Evolutionary conservation across 2,888 invertebrate species (phyloP).

Genomic region (Graphium colonna): DNA sequence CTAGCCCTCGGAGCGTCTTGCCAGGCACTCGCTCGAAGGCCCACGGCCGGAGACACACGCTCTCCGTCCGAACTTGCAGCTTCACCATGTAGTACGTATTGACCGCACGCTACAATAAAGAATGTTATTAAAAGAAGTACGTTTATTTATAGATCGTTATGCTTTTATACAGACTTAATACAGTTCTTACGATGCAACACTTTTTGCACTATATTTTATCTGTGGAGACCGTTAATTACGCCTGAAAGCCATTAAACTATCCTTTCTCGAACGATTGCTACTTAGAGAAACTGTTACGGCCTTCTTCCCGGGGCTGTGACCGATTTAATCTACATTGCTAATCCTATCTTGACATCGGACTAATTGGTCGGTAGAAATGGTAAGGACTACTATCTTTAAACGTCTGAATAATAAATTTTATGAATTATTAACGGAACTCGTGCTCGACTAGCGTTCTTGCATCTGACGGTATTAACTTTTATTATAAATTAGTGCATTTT

Average conservation of each 20-base stretch:
- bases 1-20: slow-evolving; percentile 93
- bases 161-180: slow-evolving; percentile 32
- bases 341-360: slow-evolving; percentile 55
- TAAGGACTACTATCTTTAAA: slow-evolving; percentile 34
- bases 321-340: slow-evolving; percentile 70
- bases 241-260: slow-evolving; percentile 50
- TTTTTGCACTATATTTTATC: slow-evolving; percentile 40
- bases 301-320: slow-evolving; percentile 40
- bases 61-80: slow-evolving; percentile 92
- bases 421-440: slow-evolving; percentile 42
- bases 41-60: slow-evolving; percentile 95
- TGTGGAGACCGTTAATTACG: slow-evolving; percentile 46
- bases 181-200: slow-evolving; percentile 34
- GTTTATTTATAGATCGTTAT: slow-evolving; percentile 23
- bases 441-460: slow-evolving; percentile 1
- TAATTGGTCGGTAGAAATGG: slow-evolving; percentile 58
- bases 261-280: slow-evolving; percentile 42
- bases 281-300: slow-evolving; percentile 28
- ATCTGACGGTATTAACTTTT: not conserved
- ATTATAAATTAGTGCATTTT: not conserved
- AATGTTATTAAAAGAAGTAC: slow-evolving; percentile 3
- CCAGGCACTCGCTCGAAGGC: slow-evolving; percentile 96
- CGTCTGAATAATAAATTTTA: slow-evolving; percentile 47
- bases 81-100: slow-evolving; percentile 98
- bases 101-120: slow-evolving; percentile 83